A percentile compares a stretch with the other conserved stretches of the same genome.
phyloP scores from a whole-genome alignment of 2,113 vertebrate genomes.

The Lepus americanus region DNA sequence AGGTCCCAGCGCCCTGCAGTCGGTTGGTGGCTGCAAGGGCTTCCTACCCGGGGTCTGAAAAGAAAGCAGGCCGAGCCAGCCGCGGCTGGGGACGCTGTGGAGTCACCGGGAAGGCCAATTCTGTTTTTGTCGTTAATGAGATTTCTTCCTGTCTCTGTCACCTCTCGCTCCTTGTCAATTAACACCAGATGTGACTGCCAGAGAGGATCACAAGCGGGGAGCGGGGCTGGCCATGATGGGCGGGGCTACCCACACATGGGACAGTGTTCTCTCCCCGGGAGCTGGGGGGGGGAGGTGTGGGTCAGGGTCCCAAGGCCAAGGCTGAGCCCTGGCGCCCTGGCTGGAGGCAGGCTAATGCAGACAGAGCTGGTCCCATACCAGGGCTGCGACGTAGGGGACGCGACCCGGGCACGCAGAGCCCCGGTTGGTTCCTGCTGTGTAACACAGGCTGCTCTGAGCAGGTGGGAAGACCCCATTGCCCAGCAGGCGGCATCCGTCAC shows the following conservation, averaged over 20 bases:
- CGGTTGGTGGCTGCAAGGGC: background rate
- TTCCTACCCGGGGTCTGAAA: constrained; percentile 75
- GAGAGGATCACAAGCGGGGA: background rate
- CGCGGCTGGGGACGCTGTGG: constrained; percentile 53
- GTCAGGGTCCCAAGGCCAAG: background rate
- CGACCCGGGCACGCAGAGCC: background rate
- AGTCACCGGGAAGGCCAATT: constrained; percentile 77
- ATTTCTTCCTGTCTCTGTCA: background rate
- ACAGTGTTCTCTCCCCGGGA: background rate
- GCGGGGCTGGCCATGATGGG: background rate
- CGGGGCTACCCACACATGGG: background rate
- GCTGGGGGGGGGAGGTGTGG: too few species aligned
- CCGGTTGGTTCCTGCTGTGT: background rate
- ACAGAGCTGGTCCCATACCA: background rate
- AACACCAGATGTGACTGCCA: constrained; percentile 60
- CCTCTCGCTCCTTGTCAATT: constrained; percentile 73
- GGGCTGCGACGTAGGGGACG: too few species aligned
- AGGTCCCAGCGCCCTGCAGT: constrained; percentile 76
- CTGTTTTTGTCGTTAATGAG: constrained; percentile 70
- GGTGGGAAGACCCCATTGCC: background rate
- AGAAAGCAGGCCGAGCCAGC: constrained; percentile 59
- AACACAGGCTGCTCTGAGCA: fast-evolving
- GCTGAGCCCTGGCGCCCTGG: background rate
- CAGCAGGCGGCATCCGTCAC: too few species aligned
- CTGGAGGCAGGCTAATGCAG: background rate